Percentiles rank a stretch among this genome's conserved stretches.
Conservation (phyloP, 2,797 vertebrate species). For the Diglossa cyanea region DNA sequence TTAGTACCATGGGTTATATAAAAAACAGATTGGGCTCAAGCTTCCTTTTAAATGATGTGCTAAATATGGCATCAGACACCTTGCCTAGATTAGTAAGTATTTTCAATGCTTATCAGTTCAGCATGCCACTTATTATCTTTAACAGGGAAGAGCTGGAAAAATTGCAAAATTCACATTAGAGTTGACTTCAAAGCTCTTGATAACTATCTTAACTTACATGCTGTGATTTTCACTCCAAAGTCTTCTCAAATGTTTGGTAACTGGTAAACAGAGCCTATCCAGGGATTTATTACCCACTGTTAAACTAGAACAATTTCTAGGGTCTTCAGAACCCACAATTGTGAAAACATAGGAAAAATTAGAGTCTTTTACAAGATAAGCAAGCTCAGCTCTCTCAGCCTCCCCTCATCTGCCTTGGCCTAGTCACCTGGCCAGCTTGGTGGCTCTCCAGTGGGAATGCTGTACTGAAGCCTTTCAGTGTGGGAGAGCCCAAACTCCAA, state of each 20-base stretch:
- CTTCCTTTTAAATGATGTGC: neutral
- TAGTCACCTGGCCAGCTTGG: neutral
- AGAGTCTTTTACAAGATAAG: neutral
- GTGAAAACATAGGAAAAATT: neutral
- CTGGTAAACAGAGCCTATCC: neutral
- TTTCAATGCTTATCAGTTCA: conserved; percentile 46
- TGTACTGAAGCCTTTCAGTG: neutral
- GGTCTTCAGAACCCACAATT: neutral
- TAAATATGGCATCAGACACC: conserved; percentile 34
- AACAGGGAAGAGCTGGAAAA: conserved; percentile 1
- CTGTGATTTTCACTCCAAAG: neutral
- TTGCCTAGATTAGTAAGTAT: conserved; percentile 42
- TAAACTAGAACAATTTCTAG: neutral
- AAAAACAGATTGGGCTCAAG: conserved; percentile 38
- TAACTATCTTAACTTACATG: neutral
- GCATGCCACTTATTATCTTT: conserved; percentile 20
- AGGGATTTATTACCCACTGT: neutral
- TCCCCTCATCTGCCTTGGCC: rapidly evolving
- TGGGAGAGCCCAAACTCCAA: neutral
- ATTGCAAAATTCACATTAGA: neutral
- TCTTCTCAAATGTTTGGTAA: neutral
- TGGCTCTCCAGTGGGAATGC: neutral
- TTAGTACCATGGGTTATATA: conserved; percentile 18
- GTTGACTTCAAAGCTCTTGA: neutral
- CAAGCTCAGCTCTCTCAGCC: neutral